A percentile compares a stretch with the other conserved stretches of the same genome.
Evolutionary conservation across 2,797 vertebrate species (phyloP).

Genomic region (Tachyglossus aculeatus): DNA sequence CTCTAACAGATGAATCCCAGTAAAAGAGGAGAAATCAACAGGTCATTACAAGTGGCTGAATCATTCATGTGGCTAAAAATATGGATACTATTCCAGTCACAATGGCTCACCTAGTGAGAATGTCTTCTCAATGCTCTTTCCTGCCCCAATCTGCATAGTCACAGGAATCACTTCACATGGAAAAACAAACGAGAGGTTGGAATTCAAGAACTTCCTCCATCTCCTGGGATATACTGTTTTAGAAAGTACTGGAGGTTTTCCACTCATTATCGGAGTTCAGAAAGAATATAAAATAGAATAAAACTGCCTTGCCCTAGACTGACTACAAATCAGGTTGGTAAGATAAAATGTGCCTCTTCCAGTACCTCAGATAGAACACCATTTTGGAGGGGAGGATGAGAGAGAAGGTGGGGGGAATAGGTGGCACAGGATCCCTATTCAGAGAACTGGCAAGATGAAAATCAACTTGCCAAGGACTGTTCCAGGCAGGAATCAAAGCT

Average conservation of each 20-base stretch:
- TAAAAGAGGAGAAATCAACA: neutral
- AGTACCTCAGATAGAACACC: neutral
- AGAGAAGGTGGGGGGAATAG: neutral
- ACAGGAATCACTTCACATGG: neutral
- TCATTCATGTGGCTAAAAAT: neutral
- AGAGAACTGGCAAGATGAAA: neutral
- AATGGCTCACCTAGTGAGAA: neutral
- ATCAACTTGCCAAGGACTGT: too few relatives aligned
- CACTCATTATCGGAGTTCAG: conserved; percentile 32
- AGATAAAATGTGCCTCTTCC: neutral
- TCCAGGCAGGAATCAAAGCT: too few relatives aligned
- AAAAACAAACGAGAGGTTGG: conserved; percentile 24
- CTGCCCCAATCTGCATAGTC: conserved; percentile 1
- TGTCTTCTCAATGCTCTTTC: conserved; percentile 8
- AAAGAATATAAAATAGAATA: conserved; percentile 30
- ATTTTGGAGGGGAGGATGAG: neutral
- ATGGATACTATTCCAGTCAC: neutral
- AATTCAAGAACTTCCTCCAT: conserved; percentile 29
- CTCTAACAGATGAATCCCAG: conserved; percentile 8
- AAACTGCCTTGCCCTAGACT: too few relatives aligned
- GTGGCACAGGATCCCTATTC: neutral
- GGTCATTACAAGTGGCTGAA: neutral
- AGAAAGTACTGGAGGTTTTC: neutral
- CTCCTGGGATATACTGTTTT: conserved; percentile 14
- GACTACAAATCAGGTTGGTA: too few relatives aligned